A percentile compares a stretch with the other conserved stretches of the same genome.
These are phyloP conservation scores for Sparus aurata DNA, from an alignment of 2,797 vertebrate genomes.

Conservation along the genomic window DNA sequence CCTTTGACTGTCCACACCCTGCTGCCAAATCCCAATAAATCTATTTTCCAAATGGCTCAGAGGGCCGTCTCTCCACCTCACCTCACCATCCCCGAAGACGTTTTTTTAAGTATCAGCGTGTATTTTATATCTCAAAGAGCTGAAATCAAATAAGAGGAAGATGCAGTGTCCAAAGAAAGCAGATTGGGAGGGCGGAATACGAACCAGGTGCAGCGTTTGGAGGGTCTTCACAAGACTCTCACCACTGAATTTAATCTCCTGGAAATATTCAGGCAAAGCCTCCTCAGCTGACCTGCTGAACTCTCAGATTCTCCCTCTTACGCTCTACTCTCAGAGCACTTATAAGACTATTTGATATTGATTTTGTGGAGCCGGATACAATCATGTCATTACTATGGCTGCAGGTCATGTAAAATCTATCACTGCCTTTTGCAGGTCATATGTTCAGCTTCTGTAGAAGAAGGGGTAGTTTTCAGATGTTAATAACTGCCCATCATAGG, in stretches of 20 bases:
- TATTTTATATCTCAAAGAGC: conserved; percentile 80
- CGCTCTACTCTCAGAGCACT: conserved; percentile 30
- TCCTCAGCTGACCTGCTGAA: conserved; percentile 60
- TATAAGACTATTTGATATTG: conserved; percentile 26
- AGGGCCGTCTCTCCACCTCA: conserved; percentile 49
- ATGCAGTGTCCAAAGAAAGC: conserved; percentile 82
- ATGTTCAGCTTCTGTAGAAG: conserved; percentile 31
- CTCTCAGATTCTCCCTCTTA: conserved; percentile 47
- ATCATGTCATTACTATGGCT: conserved; percentile 36
- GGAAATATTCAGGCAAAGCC: conserved; percentile 70
- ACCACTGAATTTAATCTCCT: conserved; percentile 72
- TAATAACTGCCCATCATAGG: conserved; percentile 32
- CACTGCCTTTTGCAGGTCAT: background rate
- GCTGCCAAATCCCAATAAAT: conserved; percentile 76
- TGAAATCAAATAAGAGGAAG: conserved; percentile 80
- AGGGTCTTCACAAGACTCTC: conserved; percentile 80
- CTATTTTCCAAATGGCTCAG: conserved; percentile 63
- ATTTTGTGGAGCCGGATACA: conserved; percentile 40
- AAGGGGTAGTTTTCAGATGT: conserved; percentile 36
- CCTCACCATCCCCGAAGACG: conserved; percentile 61
- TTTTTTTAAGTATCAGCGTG: conserved; percentile 66
- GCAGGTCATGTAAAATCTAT: conserved; percentile 50
- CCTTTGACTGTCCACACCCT: conserved; percentile 38
- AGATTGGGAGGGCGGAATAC: conserved; percentile 75
- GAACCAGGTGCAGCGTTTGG: conserved; percentile 84